Evolutionary conservation across 2,888 invertebrate genomes (phyloP).

Genomic region (Mesochorus sp.): DNA sequence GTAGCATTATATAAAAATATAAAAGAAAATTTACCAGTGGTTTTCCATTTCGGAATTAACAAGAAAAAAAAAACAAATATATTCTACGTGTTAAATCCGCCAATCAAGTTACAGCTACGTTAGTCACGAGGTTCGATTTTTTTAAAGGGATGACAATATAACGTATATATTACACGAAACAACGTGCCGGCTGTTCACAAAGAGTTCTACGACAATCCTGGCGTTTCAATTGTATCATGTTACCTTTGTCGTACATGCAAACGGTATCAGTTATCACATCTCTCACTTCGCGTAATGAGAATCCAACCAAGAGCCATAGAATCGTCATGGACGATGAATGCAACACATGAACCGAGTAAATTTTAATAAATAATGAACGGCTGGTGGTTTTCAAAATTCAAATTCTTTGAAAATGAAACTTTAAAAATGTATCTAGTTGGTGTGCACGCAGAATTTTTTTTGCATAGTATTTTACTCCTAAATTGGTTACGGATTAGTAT

Average conservation of each 20-base stretch:
- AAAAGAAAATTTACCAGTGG: too few species aligned
- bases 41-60: too few species aligned
- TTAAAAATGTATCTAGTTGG: too few species aligned
- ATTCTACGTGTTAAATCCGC: too few species aligned
- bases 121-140: too few species aligned
- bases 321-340: background rate
- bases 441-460: too few species aligned
- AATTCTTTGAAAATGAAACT: background rate
- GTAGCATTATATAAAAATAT: too few species aligned
- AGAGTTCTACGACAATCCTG: constrained; percentile 1
- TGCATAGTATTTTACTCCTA: too few species aligned
- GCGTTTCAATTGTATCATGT: constrained; percentile 42
- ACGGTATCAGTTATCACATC: constrained; percentile 27
- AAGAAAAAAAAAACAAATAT: too few species aligned
- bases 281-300: constrained; percentile 21
- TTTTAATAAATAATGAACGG: constrained; percentile 1
- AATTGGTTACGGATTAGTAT: too few species aligned
- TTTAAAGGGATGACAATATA: background rate
- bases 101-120: too few species aligned
- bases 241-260: constrained; percentile 34
- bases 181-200: background rate
- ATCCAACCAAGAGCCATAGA: background rate
- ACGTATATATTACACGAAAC: background rate
- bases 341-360: background rate
- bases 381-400: background rate